Evolutionary conservation across 92 coral and sea anemone genomes (phyloP), one percentile per base, ranked within the genome.

Genomic region (Porites divaricata): DNA sequence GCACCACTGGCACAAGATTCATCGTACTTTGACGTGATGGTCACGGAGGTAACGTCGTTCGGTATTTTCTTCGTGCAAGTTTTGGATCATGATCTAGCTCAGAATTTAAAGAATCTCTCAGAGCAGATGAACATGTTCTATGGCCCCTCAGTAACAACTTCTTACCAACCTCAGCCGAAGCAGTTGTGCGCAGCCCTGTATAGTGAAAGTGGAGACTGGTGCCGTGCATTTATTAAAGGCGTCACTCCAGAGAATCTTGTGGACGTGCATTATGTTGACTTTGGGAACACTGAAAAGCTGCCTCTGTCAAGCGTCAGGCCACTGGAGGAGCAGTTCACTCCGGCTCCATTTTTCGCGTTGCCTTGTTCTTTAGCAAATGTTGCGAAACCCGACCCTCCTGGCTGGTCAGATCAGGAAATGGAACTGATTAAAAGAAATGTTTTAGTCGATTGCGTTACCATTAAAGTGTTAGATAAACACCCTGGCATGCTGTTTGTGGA

Each of bases 211-310:
- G 86, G 91, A 1, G 93, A 90, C 25, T 96, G 98, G 96, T 92
- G 88, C 72, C 92, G 99, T 9, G 95, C 88, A 0, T 76, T 81
- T 16, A 87, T 96, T 20, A 82, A 87, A 87, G 83, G 26, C 14
- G 68, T 84, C 74, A 67, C 72, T 59, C 67, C 88, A 6, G 87
- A 91, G 41, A 87, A 81, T 20, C 48, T 72, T n/a, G 80, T 83
- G 0, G 65, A 75, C 0, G 85, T 92, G 49, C 90, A 86, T 57
- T 92, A 89, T 41, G 97, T 96, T 61, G 99, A 96, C 81, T 96
- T 81, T 70, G 99, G 99, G 15, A 92, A 92, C 85, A 80, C 79
- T 28, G 96, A 86, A 72, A 56, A 79, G 52, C 67, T 92, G 21
- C 78, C 88, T 4, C 82, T 83, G 45, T 79, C 93, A 1, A 88